These are phyloP conservation scores for Entomyzon cyanotis DNA, from an alignment of 2,113 vertebrate genomes.

Conservation along the genomic window DNA sequence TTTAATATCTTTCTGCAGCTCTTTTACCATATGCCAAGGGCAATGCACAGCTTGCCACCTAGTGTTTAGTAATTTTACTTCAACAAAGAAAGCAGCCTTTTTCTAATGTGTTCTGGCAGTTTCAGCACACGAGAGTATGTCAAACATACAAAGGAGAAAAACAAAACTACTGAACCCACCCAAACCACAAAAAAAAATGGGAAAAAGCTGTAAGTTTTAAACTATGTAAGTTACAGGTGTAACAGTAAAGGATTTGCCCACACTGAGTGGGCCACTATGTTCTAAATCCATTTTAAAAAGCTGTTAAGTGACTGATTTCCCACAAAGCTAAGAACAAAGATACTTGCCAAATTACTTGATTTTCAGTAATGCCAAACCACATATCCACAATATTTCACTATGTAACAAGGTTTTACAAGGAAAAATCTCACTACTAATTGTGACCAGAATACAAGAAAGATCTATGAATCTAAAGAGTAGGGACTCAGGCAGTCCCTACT, in stretches of 20 bases:
- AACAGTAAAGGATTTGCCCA: not conserved
- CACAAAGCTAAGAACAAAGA: not conserved
- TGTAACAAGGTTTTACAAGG: not conserved
- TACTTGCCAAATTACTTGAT: not conserved
- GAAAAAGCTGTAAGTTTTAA: not conserved
- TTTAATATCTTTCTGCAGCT: not conserved
- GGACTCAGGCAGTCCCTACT: not conserved
- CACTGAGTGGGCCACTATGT: not conserved
- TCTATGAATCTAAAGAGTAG: not conserved
- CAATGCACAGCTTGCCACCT: conserved; percentile 22
- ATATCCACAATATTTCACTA: not conserved
- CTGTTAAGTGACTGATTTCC: not conserved
- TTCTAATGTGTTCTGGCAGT: not conserved
- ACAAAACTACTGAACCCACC: not conserved
- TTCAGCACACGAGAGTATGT: not conserved
- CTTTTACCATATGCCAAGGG: fast-evolving
- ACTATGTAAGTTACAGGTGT: not conserved
- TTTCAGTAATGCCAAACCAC: not conserved
- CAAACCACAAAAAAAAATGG: not conserved
- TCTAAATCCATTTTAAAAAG: not conserved
- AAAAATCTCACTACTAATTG: not conserved
- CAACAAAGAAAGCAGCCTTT: not conserved
- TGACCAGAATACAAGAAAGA: not conserved
- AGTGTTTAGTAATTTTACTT: not conserved
- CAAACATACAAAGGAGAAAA: not conserved